These are phyloP conservation scores for Hypomesus transpacificus DNA, from an alignment of 2,113 vertebrate species.

Conservation along the genomic window DNA sequence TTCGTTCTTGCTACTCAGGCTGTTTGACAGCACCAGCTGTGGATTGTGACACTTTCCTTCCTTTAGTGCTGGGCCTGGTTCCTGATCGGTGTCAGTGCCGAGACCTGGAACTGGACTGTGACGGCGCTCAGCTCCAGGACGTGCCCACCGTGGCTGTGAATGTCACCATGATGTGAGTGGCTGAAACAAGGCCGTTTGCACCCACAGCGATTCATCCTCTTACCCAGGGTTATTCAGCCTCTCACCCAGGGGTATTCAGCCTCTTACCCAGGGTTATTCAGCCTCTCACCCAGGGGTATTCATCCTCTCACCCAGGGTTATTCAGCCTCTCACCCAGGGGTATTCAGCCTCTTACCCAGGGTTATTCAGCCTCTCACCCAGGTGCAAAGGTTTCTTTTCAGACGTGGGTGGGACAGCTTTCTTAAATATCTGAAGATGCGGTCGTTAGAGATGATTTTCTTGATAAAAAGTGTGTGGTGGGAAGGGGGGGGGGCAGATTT, in stretches of 20 bases:
- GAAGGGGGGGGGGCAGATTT: too few relatives aligned
- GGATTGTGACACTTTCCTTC: neutral
- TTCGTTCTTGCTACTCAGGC: too few relatives aligned
- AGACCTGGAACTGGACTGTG: conserved; percentile 83
- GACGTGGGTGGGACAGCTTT: too few relatives aligned
- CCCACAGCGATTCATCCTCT: neutral
- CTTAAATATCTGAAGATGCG: too few relatives aligned
- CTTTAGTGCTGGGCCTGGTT: conserved; percentile 77
- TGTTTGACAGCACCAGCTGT: too few relatives aligned
- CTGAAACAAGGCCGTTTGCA: too few relatives aligned
- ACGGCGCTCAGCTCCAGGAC: conserved; percentile 72
- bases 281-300: neutral
- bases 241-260: neutral
- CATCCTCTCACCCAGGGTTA: neutral
- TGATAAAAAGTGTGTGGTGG: too few relatives aligned
- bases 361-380: too few relatives aligned
- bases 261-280: too few relatives aligned
- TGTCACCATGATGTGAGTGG: conserved; percentile 88
- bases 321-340: neutral
- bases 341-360: neutral
- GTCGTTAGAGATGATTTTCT: too few relatives aligned
- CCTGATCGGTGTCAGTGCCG: conserved; percentile 80
- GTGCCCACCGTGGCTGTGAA: conserved; percentile 84
- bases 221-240: neutral
- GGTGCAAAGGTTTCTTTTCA: too few relatives aligned